Evolutionary conservation across 2,113 vertebrate genomes (phyloP).

Genomic region (Gasterosteus aculeatus): DNA sequence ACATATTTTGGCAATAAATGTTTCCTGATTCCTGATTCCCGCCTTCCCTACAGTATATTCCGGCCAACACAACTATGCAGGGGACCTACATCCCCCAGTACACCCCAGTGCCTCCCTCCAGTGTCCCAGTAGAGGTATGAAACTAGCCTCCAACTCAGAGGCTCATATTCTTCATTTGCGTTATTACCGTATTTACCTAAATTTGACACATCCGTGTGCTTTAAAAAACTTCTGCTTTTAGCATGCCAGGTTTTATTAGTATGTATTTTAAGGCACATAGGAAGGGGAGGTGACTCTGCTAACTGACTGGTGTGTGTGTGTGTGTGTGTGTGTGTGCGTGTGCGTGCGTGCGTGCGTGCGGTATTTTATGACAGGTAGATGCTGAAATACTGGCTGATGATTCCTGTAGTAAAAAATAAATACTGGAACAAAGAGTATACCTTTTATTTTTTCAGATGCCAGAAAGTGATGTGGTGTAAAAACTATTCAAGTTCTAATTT

Average conservation of each 20-base stretch:
- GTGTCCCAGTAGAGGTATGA: constrained; percentile 87
- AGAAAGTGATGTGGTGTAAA: not conserved
- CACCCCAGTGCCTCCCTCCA: constrained; percentile 87
- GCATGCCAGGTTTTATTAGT: not conserved
- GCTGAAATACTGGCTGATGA: not conserved
- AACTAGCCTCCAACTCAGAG: constrained; percentile 17
- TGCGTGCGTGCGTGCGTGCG: not conserved
- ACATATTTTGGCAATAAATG: too few relatives aligned
- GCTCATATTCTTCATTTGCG: constrained; percentile 2
- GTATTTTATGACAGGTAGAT: not conserved
- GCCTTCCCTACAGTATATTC: constrained; percentile 83
- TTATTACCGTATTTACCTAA: constrained; percentile 7
- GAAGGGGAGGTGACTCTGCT: not conserved
- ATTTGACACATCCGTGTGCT: not conserved
- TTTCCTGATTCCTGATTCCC: constrained; percentile 21
- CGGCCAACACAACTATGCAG: constrained; percentile 88
- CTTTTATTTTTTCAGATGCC: not conserved
- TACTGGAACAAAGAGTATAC: not conserved
- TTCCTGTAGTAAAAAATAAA: not conserved
- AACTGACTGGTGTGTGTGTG: not conserved
- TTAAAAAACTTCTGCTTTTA: constrained; percentile 2
- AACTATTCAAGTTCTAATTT: not conserved
- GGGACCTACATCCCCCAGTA: constrained; percentile 91
- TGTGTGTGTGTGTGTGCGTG: too few relatives aligned
- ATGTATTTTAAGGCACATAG: not conserved